A percentile compares a stretch with the other conserved stretches of the same genome.
These are phyloP conservation scores for Neoascia interrupta DNA, from an alignment of 2,888 invertebrate species.

Conservation along the genomic window DNA sequence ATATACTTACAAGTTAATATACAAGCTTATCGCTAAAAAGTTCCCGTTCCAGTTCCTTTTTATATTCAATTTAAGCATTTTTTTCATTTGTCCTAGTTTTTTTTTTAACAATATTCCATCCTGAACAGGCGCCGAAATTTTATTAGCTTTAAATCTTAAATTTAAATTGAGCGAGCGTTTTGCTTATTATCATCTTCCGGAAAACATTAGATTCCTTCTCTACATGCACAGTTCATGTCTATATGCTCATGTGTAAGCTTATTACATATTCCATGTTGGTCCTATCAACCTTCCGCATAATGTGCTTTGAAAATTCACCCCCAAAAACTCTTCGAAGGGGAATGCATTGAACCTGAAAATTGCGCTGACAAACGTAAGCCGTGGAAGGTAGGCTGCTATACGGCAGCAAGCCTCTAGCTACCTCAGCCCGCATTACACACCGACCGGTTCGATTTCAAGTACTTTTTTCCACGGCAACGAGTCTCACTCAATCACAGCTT, in stretches of 20 bases:
- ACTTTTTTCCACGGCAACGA: conserved; percentile 21
- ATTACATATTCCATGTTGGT: conserved; percentile 44
- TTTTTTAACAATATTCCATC: neutral
- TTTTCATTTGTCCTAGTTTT: no score
- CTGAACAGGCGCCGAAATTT: neutral
- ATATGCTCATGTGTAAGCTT: neutral
- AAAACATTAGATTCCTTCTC: neutral
- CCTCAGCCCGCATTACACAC: conserved; percentile 25
- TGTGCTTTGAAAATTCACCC: conserved; percentile 14
- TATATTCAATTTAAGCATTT: no score
- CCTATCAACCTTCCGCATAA: conserved; percentile 17
- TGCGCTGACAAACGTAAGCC: conserved; percentile 34
- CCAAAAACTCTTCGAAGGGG: no score
- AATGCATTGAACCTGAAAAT: conserved; percentile 64
- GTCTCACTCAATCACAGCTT: conserved; percentile 54
- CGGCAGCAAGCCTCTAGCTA: conserved; percentile 1
- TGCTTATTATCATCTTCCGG: neutral
- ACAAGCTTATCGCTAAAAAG: no score
- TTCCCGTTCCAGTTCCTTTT: no score
- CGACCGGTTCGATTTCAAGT: conserved; percentile 41
- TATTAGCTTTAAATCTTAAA: conserved; percentile 5
- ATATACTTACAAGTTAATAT: no score
- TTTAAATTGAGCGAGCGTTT: conserved; percentile 1
- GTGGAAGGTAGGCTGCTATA: neutral
- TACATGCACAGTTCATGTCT: neutral